Evolutionary conservation across 2,113 vertebrate genomes (phyloP).

Genomic region (Gambusia affinis): DNA sequence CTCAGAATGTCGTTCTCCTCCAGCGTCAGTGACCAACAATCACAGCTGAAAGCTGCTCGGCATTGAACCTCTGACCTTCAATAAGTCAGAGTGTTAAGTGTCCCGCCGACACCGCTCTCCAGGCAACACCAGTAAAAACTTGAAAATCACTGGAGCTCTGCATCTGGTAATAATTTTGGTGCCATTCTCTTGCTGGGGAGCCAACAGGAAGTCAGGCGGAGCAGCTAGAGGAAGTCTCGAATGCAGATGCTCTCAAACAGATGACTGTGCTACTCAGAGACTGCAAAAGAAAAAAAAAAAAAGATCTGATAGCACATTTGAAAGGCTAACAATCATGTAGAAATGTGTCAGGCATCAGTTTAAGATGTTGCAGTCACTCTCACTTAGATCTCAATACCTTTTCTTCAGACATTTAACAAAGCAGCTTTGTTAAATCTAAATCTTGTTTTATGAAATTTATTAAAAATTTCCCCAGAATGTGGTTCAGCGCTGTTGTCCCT

Average conservation of each 20-base stretch:
- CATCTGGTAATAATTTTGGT: conserved; percentile 22
- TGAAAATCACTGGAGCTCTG: neutral
- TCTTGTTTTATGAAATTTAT: neutral
- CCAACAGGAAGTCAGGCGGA: conserved; percentile 31
- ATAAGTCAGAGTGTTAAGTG: neutral
- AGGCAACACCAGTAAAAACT: neutral
- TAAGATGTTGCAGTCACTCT: neutral
- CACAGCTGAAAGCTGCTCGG: neutral
- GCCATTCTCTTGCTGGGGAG: neutral
- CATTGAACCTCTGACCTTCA: conserved; percentile 1
- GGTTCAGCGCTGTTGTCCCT: conserved; percentile 26
- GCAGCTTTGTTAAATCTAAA: neutral
- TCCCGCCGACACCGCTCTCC: neutral
- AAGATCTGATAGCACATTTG: neutral
- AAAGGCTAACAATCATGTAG: neutral
- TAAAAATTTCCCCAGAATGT: conserved; percentile 13
- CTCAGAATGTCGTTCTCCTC: neutral
- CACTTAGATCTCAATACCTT: neutral
- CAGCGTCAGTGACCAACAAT: neutral
- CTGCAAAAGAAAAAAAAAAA: neutral
- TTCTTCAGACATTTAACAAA: neutral
- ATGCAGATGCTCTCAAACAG: neutral
- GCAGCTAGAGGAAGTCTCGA: conserved; percentile 24
- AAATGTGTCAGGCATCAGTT: neutral
- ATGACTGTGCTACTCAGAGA: neutral